phyloP scores from a whole-genome alignment of 2,113 vertebrate species.

The Falco punctatus region DNA sequence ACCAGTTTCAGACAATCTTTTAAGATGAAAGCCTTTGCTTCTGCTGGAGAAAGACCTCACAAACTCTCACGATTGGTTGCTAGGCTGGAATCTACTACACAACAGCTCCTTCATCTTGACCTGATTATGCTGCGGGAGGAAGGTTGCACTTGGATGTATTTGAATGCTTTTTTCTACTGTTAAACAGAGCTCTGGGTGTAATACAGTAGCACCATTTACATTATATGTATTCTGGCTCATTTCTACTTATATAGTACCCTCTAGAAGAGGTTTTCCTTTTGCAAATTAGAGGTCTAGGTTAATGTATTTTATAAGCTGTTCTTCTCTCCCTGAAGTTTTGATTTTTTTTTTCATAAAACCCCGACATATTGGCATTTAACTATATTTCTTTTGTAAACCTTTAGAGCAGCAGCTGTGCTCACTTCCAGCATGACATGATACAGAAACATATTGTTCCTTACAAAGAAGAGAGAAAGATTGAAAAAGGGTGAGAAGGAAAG shows the following conservation, averaged over 20 bases:
- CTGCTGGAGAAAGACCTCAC: not conserved
- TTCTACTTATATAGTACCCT: not conserved
- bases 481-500: slow-evolving; percentile 32
- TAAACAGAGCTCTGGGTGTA: not conserved
- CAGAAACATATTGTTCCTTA: slow-evolving; percentile 38
- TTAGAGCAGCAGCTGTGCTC: slow-evolving; percentile 60
- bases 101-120: not conserved
- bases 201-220: not conserved
- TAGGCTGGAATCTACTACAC: not conserved
- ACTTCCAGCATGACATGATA: slow-evolving; percentile 41
- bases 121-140: not conserved
- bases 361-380: not conserved
- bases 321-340: not conserved
- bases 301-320: not conserved
- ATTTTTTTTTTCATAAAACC: not conserved
- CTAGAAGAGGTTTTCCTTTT: not conserved
- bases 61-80: not conserved
- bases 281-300: not conserved
- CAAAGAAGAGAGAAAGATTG: not conserved
- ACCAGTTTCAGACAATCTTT: not conserved
- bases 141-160: not conserved
- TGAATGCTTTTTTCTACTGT: not conserved
- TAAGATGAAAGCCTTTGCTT: not conserved
- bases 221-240: not conserved
- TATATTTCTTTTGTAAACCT: slow-evolving; percentile 15